Conservation (phyloP, 2,888 invertebrate species). For the Galeopsomyia nigrocyanea region DNA sequence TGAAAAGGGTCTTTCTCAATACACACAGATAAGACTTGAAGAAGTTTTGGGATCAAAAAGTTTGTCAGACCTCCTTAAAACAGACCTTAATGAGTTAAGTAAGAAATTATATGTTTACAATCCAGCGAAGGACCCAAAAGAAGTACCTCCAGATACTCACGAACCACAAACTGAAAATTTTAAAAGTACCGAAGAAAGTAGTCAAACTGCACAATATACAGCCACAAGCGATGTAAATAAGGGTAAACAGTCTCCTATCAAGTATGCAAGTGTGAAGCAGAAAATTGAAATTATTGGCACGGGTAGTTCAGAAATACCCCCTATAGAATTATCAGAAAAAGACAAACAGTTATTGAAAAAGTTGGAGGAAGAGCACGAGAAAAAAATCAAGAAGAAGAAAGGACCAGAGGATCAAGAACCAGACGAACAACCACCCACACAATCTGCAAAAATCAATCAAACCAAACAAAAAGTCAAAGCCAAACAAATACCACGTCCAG, state of each 20-base stretch:
- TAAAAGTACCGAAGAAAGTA: conserved; percentile 11
- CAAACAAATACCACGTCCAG: conserved; percentile 47
- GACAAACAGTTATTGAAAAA: conserved; percentile 70
- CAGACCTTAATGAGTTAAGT: conserved; percentile 23
- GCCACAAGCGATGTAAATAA: conserved; percentile 38
- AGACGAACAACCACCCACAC: conserved; percentile 2
- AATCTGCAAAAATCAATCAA: conserved; percentile 13
- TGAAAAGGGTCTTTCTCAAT: conserved; percentile 78
- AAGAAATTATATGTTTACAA: conserved; percentile 57
- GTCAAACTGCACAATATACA: conserved; percentile 13
- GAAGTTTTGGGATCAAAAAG: conserved; percentile 52
- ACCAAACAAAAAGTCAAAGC: conserved; percentile 4
- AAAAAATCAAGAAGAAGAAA: conserved; percentile 54
- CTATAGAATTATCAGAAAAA: conserved; percentile 70
- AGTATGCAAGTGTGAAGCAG: conserved; percentile 65
- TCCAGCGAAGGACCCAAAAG: conserved; percentile 63
- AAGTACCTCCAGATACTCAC: conserved; percentile 47
- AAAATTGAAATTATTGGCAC: conserved; percentile 62
- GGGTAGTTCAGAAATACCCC: conserved; percentile 61
- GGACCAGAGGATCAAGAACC: conserved; percentile 26
- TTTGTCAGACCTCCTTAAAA: conserved; percentile 32
- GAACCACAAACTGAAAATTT: conserved; percentile 4
- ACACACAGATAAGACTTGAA: conserved; percentile 66
- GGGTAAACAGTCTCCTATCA: conserved; percentile 42
- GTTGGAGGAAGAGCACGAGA: conserved; percentile 71